A percentile compares a stretch with the other conserved stretches of the same genome.
phyloP scores from a whole-genome alignment of 2,797 vertebrate species.

The Gymnopithys bicolor region DNA sequence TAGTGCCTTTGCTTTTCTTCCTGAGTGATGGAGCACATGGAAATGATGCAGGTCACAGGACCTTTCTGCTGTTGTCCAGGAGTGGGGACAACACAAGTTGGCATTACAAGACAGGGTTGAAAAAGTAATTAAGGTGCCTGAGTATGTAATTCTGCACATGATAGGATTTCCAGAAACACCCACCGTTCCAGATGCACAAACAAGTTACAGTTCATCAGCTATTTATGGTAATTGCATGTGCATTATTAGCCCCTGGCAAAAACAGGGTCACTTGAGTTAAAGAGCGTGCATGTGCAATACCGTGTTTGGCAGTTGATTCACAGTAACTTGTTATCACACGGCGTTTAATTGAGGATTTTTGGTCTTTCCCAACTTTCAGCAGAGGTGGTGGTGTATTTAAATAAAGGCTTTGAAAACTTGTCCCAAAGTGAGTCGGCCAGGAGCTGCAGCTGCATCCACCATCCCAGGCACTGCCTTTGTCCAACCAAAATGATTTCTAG shows the following conservation, averaged over 20 bases:
- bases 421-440: background rate
- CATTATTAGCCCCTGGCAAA: slow-evolving; percentile 31
- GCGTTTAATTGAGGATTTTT: background rate
- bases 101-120: background rate
- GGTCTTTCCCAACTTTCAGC: background rate
- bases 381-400: background rate
- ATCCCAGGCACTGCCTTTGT: fast-evolving
- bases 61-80: fast-evolving
- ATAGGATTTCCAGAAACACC: slow-evolving; percentile 40
- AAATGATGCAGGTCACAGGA: background rate
- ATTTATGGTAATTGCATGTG: slow-evolving; percentile 35
- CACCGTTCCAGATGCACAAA: background rate
- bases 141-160: background rate
- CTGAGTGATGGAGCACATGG: background rate
- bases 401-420: background rate
- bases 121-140: background rate
- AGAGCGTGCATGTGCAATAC: background rate
- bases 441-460: fast-evolving
- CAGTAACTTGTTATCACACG: background rate
- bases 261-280: slow-evolving; percentile 53
- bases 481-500: background rate
- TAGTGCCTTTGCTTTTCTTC: background rate
- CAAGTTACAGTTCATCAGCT: slow-evolving; percentile 34
- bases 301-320: fast-evolving
- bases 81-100: background rate